Conservation (phyloP, 2,113 vertebrate species). For the Megaptera novaeangliae region DNA sequence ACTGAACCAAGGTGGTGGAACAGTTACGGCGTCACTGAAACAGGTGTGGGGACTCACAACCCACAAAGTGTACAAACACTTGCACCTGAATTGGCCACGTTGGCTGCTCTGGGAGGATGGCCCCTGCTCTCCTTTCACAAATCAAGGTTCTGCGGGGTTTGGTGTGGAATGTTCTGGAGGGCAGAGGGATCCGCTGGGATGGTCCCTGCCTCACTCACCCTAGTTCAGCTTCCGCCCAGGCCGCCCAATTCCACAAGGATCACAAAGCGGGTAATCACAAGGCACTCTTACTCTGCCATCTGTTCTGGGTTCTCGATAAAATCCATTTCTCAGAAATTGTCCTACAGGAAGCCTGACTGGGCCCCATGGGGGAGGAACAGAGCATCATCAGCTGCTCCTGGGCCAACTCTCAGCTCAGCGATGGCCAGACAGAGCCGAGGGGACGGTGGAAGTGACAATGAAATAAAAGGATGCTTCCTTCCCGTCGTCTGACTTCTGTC, state of each 20-base stretch:
- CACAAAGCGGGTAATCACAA: not conserved
- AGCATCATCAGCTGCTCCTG: rapidly evolving
- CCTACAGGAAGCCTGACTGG: not conserved
- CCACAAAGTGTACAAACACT: not conserved
- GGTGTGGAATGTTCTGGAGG: not conserved
- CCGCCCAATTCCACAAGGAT: not conserved
- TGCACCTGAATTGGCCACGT: not conserved
- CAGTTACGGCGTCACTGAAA: slow-evolving; percentile 53
- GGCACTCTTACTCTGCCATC: not conserved
- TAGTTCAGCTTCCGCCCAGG: not conserved
- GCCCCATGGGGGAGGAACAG: not conserved
- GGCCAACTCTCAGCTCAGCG: not conserved
- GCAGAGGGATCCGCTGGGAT: not conserved
- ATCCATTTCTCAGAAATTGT: not conserved
- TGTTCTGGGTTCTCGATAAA: not conserved
- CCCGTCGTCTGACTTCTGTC: not conserved
- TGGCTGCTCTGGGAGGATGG: not conserved
- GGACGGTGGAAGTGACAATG: not conserved
- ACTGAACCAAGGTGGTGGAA: slow-evolving; percentile 62
- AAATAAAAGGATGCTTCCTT: not conserved
- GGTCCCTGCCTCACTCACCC: not conserved
- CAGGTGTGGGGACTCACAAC: slow-evolving; percentile 3
- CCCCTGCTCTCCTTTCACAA: not conserved
- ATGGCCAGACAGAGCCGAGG: not conserved
- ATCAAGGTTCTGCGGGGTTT: not conserved